Base-by-base conservation (phyloP, 2,797 vertebrate species). In the Pteropus rufus region DNA sequence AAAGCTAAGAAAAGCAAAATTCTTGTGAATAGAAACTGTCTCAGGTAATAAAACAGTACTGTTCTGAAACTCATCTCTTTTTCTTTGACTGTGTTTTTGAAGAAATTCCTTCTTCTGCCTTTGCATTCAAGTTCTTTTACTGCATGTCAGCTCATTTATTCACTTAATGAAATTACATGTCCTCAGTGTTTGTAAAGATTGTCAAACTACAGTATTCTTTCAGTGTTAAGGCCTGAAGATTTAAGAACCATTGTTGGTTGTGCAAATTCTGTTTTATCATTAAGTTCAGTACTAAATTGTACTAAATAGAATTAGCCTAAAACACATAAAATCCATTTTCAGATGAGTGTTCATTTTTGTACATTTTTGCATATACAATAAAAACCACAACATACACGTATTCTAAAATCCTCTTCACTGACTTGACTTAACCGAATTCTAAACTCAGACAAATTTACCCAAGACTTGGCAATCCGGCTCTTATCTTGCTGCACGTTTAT, bases 251-350 rank as follows among this genome's bases (percentile, higher is more conserved):
- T 39, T 56, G 15, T 67, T 89, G 41, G 23, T 77, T 91, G 36
- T 69, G 2, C 7, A 64, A 34, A 36, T 93, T 84, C 58, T 75
- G 8, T 41, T 89, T 94, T 72, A 73, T 73, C 70, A 58, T 79
- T 83, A 75, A 83, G 73, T 80, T 96, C 34, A 75, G 62, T 85
- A 76, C 70, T 58, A 73, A 93, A n/a, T 84, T 95, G 62, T 64
- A 9, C 56, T 82, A 64, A 89, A 34, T 49, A 92, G 69, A 94
- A 92, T 67, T 83, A 93, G 12, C 80, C 44, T 79, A 54, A 82
- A 83, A 76, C 5, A 64, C 62, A 65, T 73, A 67, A 88, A 64
- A 46, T 49, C 34, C n/a, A 75, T 79, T 89, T 93, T 41, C 29
- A 89, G 64, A 76, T 82, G n/a, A 70, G 11, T 83, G 65, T 44